phyloP scores from a whole-genome alignment of 37 sponge, comb jelly and placozoan genomes.

The Haliclona indistincta region DNA sequence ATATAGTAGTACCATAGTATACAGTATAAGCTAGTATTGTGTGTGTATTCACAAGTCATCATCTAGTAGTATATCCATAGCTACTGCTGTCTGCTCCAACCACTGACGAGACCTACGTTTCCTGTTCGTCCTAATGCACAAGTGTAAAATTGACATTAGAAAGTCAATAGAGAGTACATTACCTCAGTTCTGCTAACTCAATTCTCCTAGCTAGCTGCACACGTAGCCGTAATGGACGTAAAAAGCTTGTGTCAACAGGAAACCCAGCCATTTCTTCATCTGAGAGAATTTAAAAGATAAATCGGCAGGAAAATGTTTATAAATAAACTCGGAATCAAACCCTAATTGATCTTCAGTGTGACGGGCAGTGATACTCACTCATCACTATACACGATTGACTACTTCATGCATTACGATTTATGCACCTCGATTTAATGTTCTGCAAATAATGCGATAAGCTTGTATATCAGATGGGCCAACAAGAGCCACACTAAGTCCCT shows the following conservation, averaged over 20 bases:
- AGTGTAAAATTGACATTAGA: not conserved
- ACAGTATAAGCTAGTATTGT: too few relatives aligned
- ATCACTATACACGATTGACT: not conserved
- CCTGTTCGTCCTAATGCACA: conserved; percentile 9
- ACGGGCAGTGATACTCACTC: not conserved
- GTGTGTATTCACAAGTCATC: conserved; percentile 54
- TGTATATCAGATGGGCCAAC: conserved; percentile 87
- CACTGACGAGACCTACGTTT: conserved; percentile 31
- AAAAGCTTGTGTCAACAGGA: conserved; percentile 63
- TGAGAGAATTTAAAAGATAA: not conserved
- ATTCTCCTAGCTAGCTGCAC: conserved; percentile 66
- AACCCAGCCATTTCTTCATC: conserved; percentile 66
- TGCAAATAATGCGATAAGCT: conserved; percentile 71
- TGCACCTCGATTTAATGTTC: conserved; percentile 78
- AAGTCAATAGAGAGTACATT: not conserved
- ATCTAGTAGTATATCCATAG: conserved; percentile 78
- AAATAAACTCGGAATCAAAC: too few relatives aligned
- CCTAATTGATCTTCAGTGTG: not conserved
- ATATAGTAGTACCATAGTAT: too few relatives aligned
- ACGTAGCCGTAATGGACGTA: conserved; percentile 31
- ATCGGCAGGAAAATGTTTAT: too few relatives aligned
- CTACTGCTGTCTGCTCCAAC: conserved; percentile 59
- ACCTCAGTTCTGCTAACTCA: conserved; percentile 39
- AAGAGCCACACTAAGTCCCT: conserved; percentile 89
- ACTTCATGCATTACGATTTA: not conserved